Evolutionary conservation across 2,113 vertebrate genomes (phyloP).

Genomic region (Meles meles): DNA sequence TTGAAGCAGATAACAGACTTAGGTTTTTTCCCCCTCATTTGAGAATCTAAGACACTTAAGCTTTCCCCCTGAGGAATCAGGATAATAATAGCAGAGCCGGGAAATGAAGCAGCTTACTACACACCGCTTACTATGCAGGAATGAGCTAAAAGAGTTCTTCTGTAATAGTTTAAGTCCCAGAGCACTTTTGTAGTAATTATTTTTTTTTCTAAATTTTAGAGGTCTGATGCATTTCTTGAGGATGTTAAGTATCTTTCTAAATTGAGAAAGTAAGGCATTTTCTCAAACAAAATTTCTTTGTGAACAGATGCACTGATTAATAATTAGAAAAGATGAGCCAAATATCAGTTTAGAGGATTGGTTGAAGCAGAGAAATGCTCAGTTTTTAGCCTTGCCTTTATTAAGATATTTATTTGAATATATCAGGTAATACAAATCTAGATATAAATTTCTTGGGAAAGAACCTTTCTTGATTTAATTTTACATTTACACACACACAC

Average conservation of each 20-base stretch:
- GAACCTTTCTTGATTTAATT: background rate
- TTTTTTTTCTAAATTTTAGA: constrained; percentile 67
- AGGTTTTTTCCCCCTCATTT: constrained; percentile 31
- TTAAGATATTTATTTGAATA: constrained; percentile 17
- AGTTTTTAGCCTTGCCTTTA: background rate
- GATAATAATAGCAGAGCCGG: constrained; percentile 75
- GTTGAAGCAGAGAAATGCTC: background rate
- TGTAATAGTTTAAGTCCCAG: constrained; percentile 76
- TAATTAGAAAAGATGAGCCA: constrained; percentile 2
- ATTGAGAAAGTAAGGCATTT: background rate
- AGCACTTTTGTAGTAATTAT: constrained; percentile 72
- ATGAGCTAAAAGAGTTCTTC: constrained; percentile 66
- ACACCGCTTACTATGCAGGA: constrained; percentile 73
- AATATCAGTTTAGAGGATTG: background rate
- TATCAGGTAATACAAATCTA: background rate
- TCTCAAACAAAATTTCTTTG: constrained; percentile 27
- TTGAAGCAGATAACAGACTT: constrained; percentile 67
- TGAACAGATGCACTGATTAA: background rate
- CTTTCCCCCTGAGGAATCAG: constrained; percentile 70
- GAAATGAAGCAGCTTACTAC: constrained; percentile 77
- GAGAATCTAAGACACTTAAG: constrained; percentile 67
- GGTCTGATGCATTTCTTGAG: constrained; percentile 64
- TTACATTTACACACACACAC: background rate
- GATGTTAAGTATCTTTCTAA: constrained; percentile 37
- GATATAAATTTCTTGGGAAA: background rate